A percentile compares a stretch with the other conserved stretches of the same genome.
These are phyloP conservation scores for Aethina tumida DNA, from an alignment of 1,140 invertebrate species.

Conservation along the genomic window DNA sequence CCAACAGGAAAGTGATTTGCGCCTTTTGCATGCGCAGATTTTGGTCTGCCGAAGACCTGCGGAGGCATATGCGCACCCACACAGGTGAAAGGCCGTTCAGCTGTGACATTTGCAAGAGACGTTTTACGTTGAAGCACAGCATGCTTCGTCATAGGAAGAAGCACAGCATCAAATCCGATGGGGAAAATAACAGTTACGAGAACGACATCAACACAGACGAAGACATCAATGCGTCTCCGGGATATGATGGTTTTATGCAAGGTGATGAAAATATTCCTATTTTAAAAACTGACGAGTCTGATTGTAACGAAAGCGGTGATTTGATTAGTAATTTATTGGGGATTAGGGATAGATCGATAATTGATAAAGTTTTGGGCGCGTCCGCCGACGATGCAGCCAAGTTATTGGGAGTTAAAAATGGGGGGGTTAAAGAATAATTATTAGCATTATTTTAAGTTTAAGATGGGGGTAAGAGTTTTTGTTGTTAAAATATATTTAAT, in stretches of 20 bases:
- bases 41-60: slow-evolving; percentile 87
- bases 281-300: slow-evolving; percentile 38
- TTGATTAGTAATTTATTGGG: slow-evolving; percentile 83
- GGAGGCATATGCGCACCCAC: slow-evolving; percentile 84
- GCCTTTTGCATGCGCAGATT: slow-evolving; percentile 86
- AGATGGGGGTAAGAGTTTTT: slow-evolving; percentile 5
- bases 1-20: slow-evolving; percentile 82
- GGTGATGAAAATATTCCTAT: background rate
- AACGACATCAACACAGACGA: slow-evolving; percentile 32
- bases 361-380: slow-evolving; percentile 72
- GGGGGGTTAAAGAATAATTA: slow-evolving; percentile 23
- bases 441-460: slow-evolving; percentile 1
- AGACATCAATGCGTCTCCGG: slow-evolving; percentile 7
- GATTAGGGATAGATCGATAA: slow-evolving; percentile 74
- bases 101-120: slow-evolving; percentile 68
- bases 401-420: slow-evolving; percentile 68
- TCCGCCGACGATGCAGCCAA: slow-evolving; percentile 81
- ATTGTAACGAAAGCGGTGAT: slow-evolving; percentile 51
- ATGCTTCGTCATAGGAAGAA: slow-evolving; percentile 88
- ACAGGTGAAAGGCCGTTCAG: slow-evolving; percentile 73
- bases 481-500: slow-evolving; percentile 1
- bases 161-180: slow-evolving; percentile 45
- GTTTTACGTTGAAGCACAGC: slow-evolving; percentile 87
- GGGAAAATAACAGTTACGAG: slow-evolving; percentile 35
- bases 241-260: slow-evolving; percentile 1